Evolutionary conservation across 2,888 invertebrate genomes (phyloP), one percentile per base, ranked within the genome.

Genomic region (Dexiosoma caninum): DNA sequence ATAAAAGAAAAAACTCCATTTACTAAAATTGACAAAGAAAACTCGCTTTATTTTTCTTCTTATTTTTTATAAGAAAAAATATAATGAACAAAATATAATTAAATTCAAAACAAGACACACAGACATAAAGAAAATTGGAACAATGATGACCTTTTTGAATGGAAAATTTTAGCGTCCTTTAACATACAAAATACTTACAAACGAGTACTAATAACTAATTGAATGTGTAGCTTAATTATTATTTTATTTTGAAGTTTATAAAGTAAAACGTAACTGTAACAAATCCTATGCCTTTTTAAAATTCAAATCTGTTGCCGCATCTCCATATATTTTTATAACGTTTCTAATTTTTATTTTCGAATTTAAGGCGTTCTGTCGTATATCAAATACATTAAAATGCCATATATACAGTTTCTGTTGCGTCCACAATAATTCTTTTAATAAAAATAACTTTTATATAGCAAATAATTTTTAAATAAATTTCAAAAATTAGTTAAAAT

Each of bases 131-230:
- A 64, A 57, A 55, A 35, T 72, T 57, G 49, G 40, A 78, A 72
- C 55, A 77, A 69, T 64, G 44, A 81, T 81, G 81, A 81, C 81
- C 81, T 81, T 81, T 81, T 81, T 77, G 77, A 81, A 81, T 81
- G 81, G 81, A 81, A 81, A 81, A 69, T 81, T 77, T 78, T 81
- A 81, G 81, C 81, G 81, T 81, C 81, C 81, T 81, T 78, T 64
- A 78, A 55, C 51, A 67, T 35, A 77, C 72, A 74, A 53, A 59
- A 42, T 27, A 27, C 27, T 64, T 40, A 71, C 69, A 75, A 44
- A 78, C 32, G 57, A 67, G 55, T 27, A 27, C 27, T 5, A 5
- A 60, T 30, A 64, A 64, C 40, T 57, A 57, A 77, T 64, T 64
- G 27, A 64, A 64, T 66, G 81, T 72, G 55, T 74, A 81, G 77